phyloP scores from a whole-genome alignment of 2,797 vertebrate species.

The Clangula hyemalis region DNA sequence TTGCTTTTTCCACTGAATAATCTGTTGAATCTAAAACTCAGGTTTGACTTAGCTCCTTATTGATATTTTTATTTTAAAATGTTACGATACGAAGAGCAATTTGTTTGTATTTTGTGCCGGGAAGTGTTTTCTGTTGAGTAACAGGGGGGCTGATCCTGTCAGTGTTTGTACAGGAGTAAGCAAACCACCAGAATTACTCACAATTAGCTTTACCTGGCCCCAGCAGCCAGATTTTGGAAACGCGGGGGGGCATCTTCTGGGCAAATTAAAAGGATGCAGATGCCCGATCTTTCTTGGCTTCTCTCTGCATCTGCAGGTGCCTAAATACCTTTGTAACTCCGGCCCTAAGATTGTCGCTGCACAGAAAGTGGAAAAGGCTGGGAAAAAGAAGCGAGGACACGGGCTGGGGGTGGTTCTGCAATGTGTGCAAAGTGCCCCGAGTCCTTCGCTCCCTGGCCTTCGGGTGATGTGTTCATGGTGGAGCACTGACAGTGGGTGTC shows the following conservation, averaged over 20 bases:
- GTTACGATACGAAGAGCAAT: conserved; percentile 22
- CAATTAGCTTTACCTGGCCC: conserved; percentile 37
- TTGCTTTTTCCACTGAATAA: conserved; percentile 42
- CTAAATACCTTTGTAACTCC: background rate
- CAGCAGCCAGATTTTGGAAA: background rate
- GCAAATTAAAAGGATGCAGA: background rate
- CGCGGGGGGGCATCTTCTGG: background rate
- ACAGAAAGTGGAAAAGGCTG: background rate
- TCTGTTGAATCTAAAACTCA: conserved; percentile 48
- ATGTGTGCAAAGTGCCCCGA: background rate
- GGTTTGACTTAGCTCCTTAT: conserved; percentile 48
- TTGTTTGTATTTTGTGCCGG: conserved; percentile 51
- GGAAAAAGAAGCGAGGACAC: accelerated
- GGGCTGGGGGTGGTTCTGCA: background rate
- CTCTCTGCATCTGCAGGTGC: background rate
- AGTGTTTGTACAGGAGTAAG: conserved; percentile 27
- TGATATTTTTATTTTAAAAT: conserved; percentile 62
- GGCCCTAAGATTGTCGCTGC: background rate
- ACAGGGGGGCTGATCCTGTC: background rate
- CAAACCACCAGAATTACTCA: conserved; percentile 41
- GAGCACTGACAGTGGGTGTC: background rate
- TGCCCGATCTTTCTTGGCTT: background rate
- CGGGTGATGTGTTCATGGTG: background rate
- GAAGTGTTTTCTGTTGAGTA: conserved; percentile 32
- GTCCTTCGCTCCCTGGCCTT: background rate